Percentiles rank a stretch among this genome's conserved stretches.
These are phyloP conservation scores for Dunckerocampus dactyliophorus DNA, from an alignment of 2,113 vertebrate genomes.

Conservation along the genomic window DNA sequence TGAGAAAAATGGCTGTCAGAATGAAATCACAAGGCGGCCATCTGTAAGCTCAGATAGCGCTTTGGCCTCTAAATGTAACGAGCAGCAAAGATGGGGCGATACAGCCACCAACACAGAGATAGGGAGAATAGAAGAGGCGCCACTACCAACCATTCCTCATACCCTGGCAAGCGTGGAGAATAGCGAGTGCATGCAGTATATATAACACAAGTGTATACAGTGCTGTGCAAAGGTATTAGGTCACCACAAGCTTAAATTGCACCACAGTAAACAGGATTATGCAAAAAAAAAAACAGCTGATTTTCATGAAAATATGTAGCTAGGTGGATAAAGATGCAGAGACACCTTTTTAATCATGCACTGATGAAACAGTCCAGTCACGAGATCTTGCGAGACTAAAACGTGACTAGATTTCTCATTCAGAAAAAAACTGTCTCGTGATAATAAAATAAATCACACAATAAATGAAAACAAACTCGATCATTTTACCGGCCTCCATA, in stretches of 20 bases:
- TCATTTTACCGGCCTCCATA: too few species aligned
- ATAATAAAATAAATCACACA: too few species aligned
- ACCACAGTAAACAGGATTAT: too few species aligned
- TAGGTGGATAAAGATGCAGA: too few species aligned
- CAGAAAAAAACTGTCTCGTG: too few species aligned
- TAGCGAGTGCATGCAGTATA: not conserved
- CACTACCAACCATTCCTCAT: not conserved
- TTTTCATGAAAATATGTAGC: too few species aligned
- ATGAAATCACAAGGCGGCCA: conserved; percentile 54
- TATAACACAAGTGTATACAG: not conserved
- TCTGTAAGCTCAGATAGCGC: conserved; percentile 4
- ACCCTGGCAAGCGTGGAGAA: not conserved
- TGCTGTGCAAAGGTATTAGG: not conserved
- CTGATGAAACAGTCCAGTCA: too few species aligned
- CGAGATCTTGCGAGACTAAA: too few species aligned
- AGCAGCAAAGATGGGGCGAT: conserved; percentile 1
- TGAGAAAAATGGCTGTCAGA: conserved; percentile 53
- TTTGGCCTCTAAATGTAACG: conserved; percentile 1
- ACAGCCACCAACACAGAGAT: not conserved
- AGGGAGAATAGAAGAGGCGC: not conserved
- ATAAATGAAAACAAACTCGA: too few species aligned
- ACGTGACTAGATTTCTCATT: too few species aligned
- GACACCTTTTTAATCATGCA: too few species aligned
- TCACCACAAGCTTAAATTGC: not conserved
- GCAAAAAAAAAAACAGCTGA: too few species aligned